A percentile compares a stretch with the other conserved stretches of the same genome.
These are phyloP conservation scores for Lytechinus pictus DNA, from an alignment of 35 echinoderm and acorn worm genomes.

Conservation along the genomic window DNA sequence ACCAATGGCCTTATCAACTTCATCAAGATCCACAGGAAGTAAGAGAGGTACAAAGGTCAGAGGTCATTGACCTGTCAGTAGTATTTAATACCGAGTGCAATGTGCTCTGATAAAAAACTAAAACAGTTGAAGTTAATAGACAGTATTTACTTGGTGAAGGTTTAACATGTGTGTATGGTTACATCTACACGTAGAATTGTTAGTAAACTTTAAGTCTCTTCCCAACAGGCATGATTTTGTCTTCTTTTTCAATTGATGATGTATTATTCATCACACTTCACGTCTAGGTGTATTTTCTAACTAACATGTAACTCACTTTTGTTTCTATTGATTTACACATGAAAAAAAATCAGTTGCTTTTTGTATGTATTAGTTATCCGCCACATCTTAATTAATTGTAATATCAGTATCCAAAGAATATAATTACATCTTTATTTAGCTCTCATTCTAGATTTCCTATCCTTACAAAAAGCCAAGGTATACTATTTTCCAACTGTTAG, in stretches of 20 bases:
- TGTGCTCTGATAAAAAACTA: neutral
- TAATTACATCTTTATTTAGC: neutral
- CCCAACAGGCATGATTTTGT: too few relatives aligned
- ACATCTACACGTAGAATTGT: neutral
- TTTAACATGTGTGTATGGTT: neutral
- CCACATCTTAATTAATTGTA: neutral
- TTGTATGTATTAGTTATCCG: too few relatives aligned
- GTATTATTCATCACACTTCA: too few relatives aligned
- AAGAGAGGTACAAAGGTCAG: neutral
- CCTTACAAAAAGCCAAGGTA: neutral
- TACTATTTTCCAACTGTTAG: neutral
- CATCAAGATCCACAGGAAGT: slow-evolving; percentile 86
- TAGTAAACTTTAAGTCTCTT: neutral
- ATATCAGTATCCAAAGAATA: neutral
- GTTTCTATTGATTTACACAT: too few relatives aligned
- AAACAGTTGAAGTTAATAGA: neutral
- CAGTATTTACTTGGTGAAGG: neutral
- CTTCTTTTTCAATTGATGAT: too few relatives aligned
- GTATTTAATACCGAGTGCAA: neutral
- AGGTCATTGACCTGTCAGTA: slow-evolving; percentile 7
- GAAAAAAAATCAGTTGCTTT: too few relatives aligned
- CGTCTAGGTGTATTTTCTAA: too few relatives aligned
- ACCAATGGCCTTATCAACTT: slow-evolving; percentile 98
- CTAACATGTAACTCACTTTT: too few relatives aligned
- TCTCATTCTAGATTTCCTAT: neutral